Percentiles rank a stretch among this genome's conserved stretches.
These are phyloP conservation scores for Brachymystax lenok DNA, from an alignment of 2,797 vertebrate species.

Conservation along the genomic window DNA sequence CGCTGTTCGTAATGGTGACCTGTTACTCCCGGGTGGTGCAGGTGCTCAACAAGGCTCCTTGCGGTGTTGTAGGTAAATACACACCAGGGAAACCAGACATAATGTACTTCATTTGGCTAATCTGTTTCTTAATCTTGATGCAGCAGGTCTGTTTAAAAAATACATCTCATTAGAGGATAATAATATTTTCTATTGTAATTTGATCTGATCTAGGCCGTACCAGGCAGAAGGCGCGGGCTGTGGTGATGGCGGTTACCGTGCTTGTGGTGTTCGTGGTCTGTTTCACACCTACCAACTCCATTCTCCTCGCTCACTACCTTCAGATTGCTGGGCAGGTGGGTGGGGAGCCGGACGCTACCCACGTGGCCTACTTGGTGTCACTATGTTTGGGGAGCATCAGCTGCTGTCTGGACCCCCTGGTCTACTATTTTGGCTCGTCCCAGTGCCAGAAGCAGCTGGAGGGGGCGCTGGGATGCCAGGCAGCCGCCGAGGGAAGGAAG, in stretches of 20 bases:
- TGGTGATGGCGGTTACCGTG: slow-evolving; percentile 80
- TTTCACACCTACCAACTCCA: slow-evolving; percentile 85
- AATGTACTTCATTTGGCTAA: no score
- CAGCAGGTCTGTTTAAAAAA: no score
- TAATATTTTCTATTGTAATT: neutral
- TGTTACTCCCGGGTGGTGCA: slow-evolving; percentile 83
- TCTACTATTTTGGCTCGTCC: slow-evolving; percentile 92
- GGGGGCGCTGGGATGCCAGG: slow-evolving; percentile 71
- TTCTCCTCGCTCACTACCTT: slow-evolving; percentile 83
- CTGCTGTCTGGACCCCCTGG: slow-evolving; percentile 87
- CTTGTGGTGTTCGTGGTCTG: slow-evolving; percentile 86
- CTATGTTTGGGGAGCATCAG: slow-evolving; percentile 86
- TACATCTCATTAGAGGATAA: neutral
- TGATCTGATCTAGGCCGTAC: slow-evolving; percentile 31
- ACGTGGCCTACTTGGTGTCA: slow-evolving; percentile 83
- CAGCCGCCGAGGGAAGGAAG: slow-evolving; percentile 26
- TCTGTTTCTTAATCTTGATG: no score
- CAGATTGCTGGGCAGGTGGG: slow-evolving; percentile 66
- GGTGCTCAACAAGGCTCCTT: slow-evolving; percentile 66
- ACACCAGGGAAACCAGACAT: neutral
- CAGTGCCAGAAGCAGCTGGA: slow-evolving; percentile 84
- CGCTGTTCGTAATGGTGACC: slow-evolving; percentile 76
- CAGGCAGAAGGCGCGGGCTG: slow-evolving; percentile 77
- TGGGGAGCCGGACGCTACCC: slow-evolving; percentile 69
- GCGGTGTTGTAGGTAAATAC: neutral